Conservation (phyloP, 92 coral and sea anemone genomes). For the Umimayanthus chanpuru region DNA sequence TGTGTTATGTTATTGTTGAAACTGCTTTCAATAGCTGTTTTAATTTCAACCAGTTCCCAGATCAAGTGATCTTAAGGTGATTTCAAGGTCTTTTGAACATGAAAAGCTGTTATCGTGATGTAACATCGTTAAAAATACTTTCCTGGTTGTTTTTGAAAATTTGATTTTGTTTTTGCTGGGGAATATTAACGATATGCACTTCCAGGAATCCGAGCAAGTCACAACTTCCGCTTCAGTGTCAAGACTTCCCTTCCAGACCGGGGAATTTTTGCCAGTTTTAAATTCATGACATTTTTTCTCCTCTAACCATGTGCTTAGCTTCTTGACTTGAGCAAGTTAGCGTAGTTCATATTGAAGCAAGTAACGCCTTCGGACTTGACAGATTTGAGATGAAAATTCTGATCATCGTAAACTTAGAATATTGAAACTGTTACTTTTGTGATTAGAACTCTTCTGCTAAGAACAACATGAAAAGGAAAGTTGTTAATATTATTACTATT, state of each 20-base stretch:
- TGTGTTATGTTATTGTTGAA: too few species aligned
- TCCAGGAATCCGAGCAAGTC: not conserved
- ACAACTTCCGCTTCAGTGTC: not conserved
- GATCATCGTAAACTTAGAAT: too few species aligned
- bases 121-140: too few species aligned
- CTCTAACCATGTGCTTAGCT: too few species aligned
- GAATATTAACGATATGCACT: not conserved
- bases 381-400: not conserved
- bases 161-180: not conserved
- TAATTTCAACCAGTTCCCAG: not conserved
- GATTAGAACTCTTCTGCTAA: not conserved
- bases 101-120: not conserved
- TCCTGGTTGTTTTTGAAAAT: not conserved
- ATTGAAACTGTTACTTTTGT: too few species aligned
- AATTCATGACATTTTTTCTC: not conserved
- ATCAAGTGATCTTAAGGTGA: too few species aligned
- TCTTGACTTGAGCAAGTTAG: too few species aligned
- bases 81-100: too few species aligned
- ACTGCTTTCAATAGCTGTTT: not conserved
- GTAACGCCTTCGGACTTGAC: not conserved
- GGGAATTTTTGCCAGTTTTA: not conserved
- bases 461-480: not conserved
- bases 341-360: not conserved
- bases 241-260: not conserved
- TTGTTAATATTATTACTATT: too few species aligned